These are phyloP conservation scores for Nudaria mundana DNA, from an alignment of 2,888 invertebrate species.

Conservation along the genomic window DNA sequence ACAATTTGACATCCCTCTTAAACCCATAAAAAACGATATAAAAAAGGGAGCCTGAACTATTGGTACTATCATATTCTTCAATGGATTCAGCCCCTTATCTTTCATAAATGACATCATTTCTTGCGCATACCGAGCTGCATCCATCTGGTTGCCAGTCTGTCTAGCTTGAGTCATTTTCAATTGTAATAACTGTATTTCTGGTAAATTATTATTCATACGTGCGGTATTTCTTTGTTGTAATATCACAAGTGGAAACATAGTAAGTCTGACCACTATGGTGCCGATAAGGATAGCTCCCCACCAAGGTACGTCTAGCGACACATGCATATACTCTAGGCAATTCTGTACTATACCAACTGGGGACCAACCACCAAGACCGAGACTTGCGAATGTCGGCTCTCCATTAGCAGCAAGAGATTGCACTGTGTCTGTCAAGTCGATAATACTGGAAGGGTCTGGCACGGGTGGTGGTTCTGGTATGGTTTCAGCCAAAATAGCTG, in stretches of 20 bases:
- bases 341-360: slow-evolving; percentile 92
- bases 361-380: slow-evolving; percentile 91
- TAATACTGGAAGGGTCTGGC: slow-evolving; percentile 55
- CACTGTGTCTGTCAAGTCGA: slow-evolving; percentile 57
- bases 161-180: slow-evolving; percentile 93
- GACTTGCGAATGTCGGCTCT: slow-evolving; percentile 89
- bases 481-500: slow-evolving; percentile 46
- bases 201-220: slow-evolving; percentile 91
- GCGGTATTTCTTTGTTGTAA: slow-evolving; percentile 90
- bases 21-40: slow-evolving; percentile 93
- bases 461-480: slow-evolving; percentile 75
- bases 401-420: slow-evolving; percentile 77
- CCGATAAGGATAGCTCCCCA: slow-evolving; percentile 92
- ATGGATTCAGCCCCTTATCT: slow-evolving; percentile 88
- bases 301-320: slow-evolving; percentile 93
- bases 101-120: slow-evolving; percentile 92
- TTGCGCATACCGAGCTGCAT: slow-evolving; percentile 87
- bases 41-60: slow-evolving; percentile 94
- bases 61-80: slow-evolving; percentile 89
- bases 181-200: slow-evolving; percentile 91
- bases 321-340: slow-evolving; percentile 91
- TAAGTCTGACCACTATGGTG: slow-evolving; percentile 87
- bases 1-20: slow-evolving; percentile 92
- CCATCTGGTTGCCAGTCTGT: slow-evolving; percentile 89
- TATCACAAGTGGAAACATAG: slow-evolving; percentile 93